Base-by-base conservation (phyloP, 1,140 invertebrate genomes). In the Achatina immaculata region DNA sequence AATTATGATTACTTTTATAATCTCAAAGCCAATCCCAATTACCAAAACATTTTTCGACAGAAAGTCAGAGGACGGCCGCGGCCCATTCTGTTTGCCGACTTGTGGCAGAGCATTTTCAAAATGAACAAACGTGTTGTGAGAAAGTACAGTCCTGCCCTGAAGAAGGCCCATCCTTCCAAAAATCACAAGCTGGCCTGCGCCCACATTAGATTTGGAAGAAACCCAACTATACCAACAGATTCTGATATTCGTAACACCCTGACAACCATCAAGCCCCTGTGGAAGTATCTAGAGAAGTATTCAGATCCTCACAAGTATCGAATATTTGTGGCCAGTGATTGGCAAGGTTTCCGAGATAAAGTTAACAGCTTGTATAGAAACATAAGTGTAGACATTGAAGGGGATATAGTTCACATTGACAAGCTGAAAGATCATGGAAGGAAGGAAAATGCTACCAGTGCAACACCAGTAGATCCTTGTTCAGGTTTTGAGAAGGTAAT, bases 251-350 rank as follows among this genome's bases (percentile, higher is more conserved):
- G 85, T 28, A 86, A 84, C 58, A 84, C 82, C 0, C 55, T 84
- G 51, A 40, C 77, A 24, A 81, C 81, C 45, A 80, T 86, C 9
- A 51, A 79, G 34, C 78, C 80, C 9, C 31, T 86, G 36, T 84
- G 85, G 85, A 81, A 83, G 19, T 86, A 82, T 76, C 65, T 84
- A 65, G 34, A 78, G 4, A 77, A 82, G 28, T 81, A 83, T 65
- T 82, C 78, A 51, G 81, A 84, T 73, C 71, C 75, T 0, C 48
- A 75, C 1, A 81, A 73, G 31, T 86, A 83, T 42, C 69, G 81
- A 42, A 83, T 86, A 36, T 86, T 86, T 75, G 81, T 86, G n/a
- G 81, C 85, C 34, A 86, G 84, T 28, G 85, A 86, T 43, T 82
- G 82, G 21, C 81, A 86, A 55, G 66, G 62, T 0, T 83, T 86